Evolutionary conservation across 2,113 vertebrate genomes (phyloP).

Genomic region (Pipra filicauda): DNA sequence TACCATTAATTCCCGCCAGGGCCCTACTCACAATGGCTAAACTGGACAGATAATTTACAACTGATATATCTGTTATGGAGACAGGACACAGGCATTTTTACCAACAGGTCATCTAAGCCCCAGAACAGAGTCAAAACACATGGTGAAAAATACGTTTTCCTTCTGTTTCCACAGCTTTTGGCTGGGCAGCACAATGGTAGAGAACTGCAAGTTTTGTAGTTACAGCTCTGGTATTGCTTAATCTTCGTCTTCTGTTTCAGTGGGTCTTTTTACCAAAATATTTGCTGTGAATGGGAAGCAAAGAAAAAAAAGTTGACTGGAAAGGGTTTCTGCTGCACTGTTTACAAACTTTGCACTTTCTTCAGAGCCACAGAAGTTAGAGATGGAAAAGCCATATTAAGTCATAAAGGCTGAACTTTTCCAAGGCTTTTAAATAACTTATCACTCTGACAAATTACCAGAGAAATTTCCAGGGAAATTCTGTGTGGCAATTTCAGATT

Average conservation of each 20-base stretch:
- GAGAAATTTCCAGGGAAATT: neutral
- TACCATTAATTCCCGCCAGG: neutral
- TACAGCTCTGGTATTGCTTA: neutral
- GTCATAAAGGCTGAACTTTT: neutral
- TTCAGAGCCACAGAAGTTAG: neutral
- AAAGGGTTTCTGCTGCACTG: neutral
- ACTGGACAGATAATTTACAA: conserved; percentile 21
- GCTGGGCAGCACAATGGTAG: neutral
- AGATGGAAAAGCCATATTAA: conserved; percentile 31
- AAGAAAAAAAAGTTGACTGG: neutral
- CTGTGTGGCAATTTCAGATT: neutral
- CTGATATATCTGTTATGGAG: conserved; percentile 25
- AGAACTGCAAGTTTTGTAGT: neutral
- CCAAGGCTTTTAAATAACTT: conserved; percentile 7
- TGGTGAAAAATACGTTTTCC: neutral
- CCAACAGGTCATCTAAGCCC: neutral
- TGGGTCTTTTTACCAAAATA: neutral
- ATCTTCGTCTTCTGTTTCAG: neutral
- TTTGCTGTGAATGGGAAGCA: neutral
- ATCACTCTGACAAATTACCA: neutral
- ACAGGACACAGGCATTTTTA: conserved; percentile 30
- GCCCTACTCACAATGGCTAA: neutral
- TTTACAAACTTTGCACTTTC: conserved; percentile 16
- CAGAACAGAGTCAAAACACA: neutral
- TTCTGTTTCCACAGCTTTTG: conserved; percentile 11